phyloP scores from a whole-genome alignment of 2,888 invertebrate species.

The Hemithea aestivaria region DNA sequence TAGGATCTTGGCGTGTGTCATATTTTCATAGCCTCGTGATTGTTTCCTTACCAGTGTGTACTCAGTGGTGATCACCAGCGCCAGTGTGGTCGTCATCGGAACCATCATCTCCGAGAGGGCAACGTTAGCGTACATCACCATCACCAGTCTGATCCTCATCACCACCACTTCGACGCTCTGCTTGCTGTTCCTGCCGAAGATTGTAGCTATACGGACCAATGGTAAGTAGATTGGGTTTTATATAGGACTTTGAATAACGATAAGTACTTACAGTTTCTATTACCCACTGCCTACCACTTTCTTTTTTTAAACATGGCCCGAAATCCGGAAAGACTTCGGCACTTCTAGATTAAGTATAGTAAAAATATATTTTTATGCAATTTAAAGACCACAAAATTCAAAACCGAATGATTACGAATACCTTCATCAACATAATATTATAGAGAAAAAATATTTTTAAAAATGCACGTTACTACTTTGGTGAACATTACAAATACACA shows the following conservation, averaged over 20 bases:
- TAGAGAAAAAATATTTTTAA: too few relatives aligned
- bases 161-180: conserved; percentile 93
- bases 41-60: conserved; percentile 84
- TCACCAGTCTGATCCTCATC: conserved; percentile 89
- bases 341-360: too few relatives aligned
- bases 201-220: conserved; percentile 84
- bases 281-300: neutral
- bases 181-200: conserved; percentile 92
- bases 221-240: conserved; percentile 69
- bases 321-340: too few relatives aligned
- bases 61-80: conserved; percentile 92
- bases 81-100: conserved; percentile 92
- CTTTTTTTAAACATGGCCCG: neutral
- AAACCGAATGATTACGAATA: too few relatives aligned
- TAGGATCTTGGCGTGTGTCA: too few relatives aligned
- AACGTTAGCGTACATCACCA: conserved; percentile 88
- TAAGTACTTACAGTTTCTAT: neutral
- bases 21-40: too few relatives aligned
- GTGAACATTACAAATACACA: too few relatives aligned
- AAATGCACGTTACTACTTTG: too few relatives aligned
- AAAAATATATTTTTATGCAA: too few relatives aligned
- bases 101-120: conserved; percentile 91
- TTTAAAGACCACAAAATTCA: too few relatives aligned
- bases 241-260: too few relatives aligned
- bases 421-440: too few relatives aligned